Base-by-base conservation (phyloP, 2,113 vertebrate species). In the Pycnonotus jocosus region DNA sequence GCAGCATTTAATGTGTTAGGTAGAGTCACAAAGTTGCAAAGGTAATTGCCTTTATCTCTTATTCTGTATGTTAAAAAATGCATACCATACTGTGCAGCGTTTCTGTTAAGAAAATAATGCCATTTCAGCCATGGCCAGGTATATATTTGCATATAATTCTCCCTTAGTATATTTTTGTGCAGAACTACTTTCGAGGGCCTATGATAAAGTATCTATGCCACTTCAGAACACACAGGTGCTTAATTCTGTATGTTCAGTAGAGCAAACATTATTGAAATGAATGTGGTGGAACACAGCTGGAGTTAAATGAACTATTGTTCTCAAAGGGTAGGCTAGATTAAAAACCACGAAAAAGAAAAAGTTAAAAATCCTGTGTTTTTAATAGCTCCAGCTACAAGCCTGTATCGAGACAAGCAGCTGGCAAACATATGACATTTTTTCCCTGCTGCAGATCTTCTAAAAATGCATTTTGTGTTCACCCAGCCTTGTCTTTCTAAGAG, bases 241-340 rank as follows among this genome's bases (percentile, higher is more conserved):
- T 96, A 95, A 96, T 94, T 94, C 65, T 94, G 40, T 81, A 44
- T 88, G 90, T 92, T 95, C 92, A 88, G 82, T 74, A 96, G 94
- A 88, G 90, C 92, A 94, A 93, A 81, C 37, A 83, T 88, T 94
- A 95, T 91, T 95, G 92, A 93, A 95, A 96, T 95, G 64, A 83
- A 93, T 96, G 88, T 91, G 80, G 79, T 93, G 74, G 85, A 96
- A 96, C 92, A 57, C 94, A 94, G 83, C 79, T 88, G 95, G 94
- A 94, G 82, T 94, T 96, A 94, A 96, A 95, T 88, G 76, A 95
- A 88, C 90, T 96, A 88, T 96, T 96, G 79, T 96, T 96, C 85
- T 95, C 79, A 64, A 51, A 64, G 90, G 48, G 69, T 78, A 93
- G 82, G 82, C 60, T 94, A 93, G 79, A 96, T 95, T 94, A 93